Evolutionary conservation across 2,888 invertebrate species (phyloP).

Genomic region (Alsophila aescularia): DNA sequence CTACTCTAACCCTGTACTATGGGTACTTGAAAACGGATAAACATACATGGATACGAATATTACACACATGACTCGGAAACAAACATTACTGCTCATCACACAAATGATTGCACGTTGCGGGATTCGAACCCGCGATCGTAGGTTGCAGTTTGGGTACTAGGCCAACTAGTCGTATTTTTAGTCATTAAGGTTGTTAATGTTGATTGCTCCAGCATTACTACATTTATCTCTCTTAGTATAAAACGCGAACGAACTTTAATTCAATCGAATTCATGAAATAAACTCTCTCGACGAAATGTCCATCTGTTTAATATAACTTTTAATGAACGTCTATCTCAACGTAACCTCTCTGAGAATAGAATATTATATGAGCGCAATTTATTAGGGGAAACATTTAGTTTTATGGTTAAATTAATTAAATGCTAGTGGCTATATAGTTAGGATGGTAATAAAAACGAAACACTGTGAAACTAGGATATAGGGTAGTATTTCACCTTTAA

Average conservation of each 20-base stretch:
- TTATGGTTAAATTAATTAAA: neutral
- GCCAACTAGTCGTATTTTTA: no score
- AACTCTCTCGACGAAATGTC: neutral
- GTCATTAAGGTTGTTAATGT: no score
- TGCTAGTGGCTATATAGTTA: neutral
- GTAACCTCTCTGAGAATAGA: neutral
- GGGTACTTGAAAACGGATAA: no score
- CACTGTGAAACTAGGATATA: neutral
- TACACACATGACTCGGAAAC: no score
- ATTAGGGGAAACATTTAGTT: conserved; percentile 10
- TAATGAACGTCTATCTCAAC: conserved; percentile 2
- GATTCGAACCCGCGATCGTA: no score
- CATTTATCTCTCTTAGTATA: no score
- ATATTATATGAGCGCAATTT: neutral
- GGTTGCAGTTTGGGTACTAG: no score
- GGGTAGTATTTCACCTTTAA: neutral
- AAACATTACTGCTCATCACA: no score
- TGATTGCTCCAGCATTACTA: no score
- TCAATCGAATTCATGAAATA: neutral
- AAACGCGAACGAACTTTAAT: neutral
- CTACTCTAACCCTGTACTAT: no score
- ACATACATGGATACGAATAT: no score
- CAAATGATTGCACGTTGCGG: no score
- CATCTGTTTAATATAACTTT: neutral
- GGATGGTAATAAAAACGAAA: neutral